Evolutionary conservation across 2,797 vertebrate species (phyloP).

Genomic region (Eremophila alpestris): DNA sequence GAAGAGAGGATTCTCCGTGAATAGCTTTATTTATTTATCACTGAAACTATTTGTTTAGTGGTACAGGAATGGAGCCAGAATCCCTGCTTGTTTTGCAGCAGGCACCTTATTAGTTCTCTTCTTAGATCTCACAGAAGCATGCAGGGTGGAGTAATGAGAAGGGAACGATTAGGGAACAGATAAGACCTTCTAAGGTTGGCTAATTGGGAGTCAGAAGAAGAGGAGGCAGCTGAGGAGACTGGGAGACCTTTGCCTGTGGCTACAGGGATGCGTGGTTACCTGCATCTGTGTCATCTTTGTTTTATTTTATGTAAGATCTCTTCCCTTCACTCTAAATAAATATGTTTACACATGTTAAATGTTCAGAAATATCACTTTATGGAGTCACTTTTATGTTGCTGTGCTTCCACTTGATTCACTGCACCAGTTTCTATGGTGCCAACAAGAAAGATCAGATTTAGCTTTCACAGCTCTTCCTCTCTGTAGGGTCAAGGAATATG

Average conservation of each 20-base stretch:
- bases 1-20: not conserved
- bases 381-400: not conserved
- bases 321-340: not conserved
- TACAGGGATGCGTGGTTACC: not conserved
- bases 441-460: not conserved
- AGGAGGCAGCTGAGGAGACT: not conserved
- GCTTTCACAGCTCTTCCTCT: not conserved
- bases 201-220: not conserved
- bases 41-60: slow-evolving; percentile 10
- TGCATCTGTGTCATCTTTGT: not conserved
- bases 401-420: slow-evolving; percentile 1
- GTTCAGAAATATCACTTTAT: slow-evolving; percentile 45
- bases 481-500: not conserved
- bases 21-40: slow-evolving; percentile 48
- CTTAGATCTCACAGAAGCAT: not conserved
- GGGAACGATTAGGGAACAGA: not conserved
- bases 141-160: not conserved
- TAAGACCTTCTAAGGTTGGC: not conserved
- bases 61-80: not conserved
- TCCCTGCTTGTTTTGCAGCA: slow-evolving; percentile 37
- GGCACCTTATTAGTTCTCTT: slow-evolving; percentile 22
- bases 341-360: slow-evolving; percentile 8
- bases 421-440: not conserved
- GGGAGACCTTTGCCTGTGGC: not conserved
- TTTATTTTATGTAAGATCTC: not conserved